These are phyloP conservation scores for Isoperla grammatica DNA, from an alignment of 2,888 invertebrate genomes.

Conservation along the genomic window DNA sequence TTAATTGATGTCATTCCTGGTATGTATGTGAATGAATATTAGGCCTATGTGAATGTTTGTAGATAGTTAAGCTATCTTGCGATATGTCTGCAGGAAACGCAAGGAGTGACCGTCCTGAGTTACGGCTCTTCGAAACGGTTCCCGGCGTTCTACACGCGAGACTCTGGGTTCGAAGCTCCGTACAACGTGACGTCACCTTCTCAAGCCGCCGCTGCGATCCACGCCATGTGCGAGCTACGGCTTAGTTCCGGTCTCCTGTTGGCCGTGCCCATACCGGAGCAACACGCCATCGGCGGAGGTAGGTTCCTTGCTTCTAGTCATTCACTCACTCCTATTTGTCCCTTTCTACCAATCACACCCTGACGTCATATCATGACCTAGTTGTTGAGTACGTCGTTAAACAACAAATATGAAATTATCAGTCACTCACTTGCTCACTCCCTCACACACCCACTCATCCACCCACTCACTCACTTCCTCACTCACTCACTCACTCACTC, in stretches of 20 bases:
- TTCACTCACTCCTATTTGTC: neutral
- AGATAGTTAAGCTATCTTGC: no score
- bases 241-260: slow-evolving; percentile 72
- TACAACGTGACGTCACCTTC: slow-evolving; percentile 56
- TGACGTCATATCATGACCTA: no score
- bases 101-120: slow-evolving; percentile 85
- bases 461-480: no score
- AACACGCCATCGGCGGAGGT: slow-evolving; percentile 42
- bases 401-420: no score
- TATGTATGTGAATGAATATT: no score
- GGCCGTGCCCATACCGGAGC: slow-evolving; percentile 83
- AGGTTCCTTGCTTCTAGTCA: no score
- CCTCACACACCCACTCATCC: no score
- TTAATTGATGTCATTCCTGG: no score
- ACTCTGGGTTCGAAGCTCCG: slow-evolving; percentile 64
- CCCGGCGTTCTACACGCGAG: slow-evolving; percentile 87
- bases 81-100: slow-evolving; percentile 75
- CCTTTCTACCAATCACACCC: slow-evolving; percentile 11
- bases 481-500: no score
- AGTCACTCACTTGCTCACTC: no score
- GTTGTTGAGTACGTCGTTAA: no score
- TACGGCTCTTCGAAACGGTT: slow-evolving; percentile 65
- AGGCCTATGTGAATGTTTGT: no score
- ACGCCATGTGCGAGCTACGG: slow-evolving; percentile 48
- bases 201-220: slow-evolving; percentile 70